Evolutionary conservation across 2,888 invertebrate genomes (phyloP).

Genomic region (Andrena marginata): DNA sequence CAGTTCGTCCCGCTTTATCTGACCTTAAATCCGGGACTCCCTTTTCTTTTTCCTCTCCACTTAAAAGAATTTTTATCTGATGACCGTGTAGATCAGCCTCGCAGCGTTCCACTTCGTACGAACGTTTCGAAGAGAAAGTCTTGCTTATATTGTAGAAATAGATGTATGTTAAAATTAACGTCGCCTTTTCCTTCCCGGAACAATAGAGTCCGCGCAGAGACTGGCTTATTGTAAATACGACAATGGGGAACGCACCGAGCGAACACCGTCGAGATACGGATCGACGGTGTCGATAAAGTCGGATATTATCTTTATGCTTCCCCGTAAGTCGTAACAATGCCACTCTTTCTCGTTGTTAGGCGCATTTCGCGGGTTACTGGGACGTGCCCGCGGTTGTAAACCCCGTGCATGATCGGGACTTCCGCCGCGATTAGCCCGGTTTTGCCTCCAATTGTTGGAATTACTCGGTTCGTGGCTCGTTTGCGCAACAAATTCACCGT

Average conservation of each 20-base stretch:
- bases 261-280: constrained; percentile 54
- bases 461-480: constrained; percentile 56
- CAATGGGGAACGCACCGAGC: constrained; percentile 37
- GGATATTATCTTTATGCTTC: constrained; percentile 67
- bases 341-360: constrained; percentile 49
- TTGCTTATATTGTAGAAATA: constrained; percentile 28
- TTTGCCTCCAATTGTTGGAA: constrained; percentile 45
- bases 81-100: constrained; percentile 13
- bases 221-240: constrained; percentile 35
- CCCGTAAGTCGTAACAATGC: constrained; percentile 66
- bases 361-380: constrained; percentile 65
- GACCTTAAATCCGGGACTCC: constrained; percentile 49
- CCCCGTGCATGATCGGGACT: constrained; percentile 51
- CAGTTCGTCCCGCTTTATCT: constrained; percentile 34
- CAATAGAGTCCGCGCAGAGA: constrained; percentile 42
- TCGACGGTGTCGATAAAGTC: constrained; percentile 62
- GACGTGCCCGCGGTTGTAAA: constrained; percentile 50
- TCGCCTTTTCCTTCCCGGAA: constrained; percentile 9
- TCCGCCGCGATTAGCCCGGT: constrained; percentile 45
- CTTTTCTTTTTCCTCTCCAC: constrained; percentile 2
- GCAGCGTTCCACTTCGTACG: constrained; percentile 28
- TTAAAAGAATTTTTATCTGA: constrained; percentile 40
- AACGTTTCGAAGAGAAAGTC: constrained; percentile 49
- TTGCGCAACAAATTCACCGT: constrained; percentile 52
- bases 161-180: constrained; percentile 48